Base-by-base conservation (phyloP, 1,140 invertebrate genomes). In the Drosophila obscura region DNA sequence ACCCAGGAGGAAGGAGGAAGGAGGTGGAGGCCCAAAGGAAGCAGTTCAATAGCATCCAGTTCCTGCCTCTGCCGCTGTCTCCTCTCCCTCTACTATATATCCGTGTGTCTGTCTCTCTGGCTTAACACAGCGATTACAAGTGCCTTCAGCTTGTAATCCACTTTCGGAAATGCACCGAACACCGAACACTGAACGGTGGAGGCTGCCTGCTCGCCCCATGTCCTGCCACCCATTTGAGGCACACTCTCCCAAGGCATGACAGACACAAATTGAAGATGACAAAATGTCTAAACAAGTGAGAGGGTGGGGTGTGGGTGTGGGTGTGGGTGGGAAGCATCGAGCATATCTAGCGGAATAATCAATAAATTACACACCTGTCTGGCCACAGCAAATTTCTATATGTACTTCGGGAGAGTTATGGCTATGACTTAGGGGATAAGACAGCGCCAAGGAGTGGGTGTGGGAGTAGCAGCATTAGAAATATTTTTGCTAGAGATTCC, bases 301-400 rank as follows among this genome's bases (percentile, higher is more conserved):
- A 46, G 67, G 78, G 60, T 61, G 71, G 45, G 44, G 43, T 31
- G 48, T 1, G 55, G 57, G 24, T 35, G 16, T 16, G 26, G 56
- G 49, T 22, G 56, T 43, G 55, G 60, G 62, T 46, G 63, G 50
- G 50, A 69, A 61, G 71, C 59, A 71, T 39, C 24, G 52, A 83
- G 68, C 57, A 78, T 82, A 88, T 89, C 84, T 89, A 84, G 85
- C 63, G 80, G 77, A 88, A 88, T 88, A 88, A 88, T 88, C 84
- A 88, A 88, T 88, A 88, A 88, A 88, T 88, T 88, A 88, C 84
- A 88, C 85, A 89, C 84, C 84, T 89, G 85, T 89, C 84, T 89
- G 85, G 73, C 68, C 81, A 89, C 80, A 75, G 69, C 48, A 77
- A 83, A 83, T 73, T 77, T 77, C 77, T 76, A 58, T 63, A 56